These are phyloP conservation scores for Stictonetta naevosa DNA, from an alignment of 2,113 vertebrate species.

Conservation along the genomic window DNA sequence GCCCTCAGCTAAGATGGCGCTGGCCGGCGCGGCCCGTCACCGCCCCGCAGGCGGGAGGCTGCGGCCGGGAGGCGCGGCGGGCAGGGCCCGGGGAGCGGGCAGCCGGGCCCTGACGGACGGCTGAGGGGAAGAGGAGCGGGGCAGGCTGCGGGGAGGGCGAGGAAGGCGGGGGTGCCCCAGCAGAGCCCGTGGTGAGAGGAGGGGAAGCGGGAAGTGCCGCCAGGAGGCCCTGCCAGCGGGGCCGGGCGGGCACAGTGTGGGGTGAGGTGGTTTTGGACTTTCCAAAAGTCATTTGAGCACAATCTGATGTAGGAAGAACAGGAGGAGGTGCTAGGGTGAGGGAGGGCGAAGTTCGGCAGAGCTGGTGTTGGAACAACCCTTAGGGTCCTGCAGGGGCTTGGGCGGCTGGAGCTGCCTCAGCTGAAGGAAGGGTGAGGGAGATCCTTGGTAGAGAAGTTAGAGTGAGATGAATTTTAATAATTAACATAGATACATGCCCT, in stretches of 20 bases:
- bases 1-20: constrained; percentile 26
- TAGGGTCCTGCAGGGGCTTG: background rate
- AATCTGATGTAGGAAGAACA: too few species aligned
- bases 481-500: too few species aligned
- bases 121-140: background rate
- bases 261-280: too few species aligned
- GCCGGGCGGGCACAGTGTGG: accelerated
- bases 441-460: background rate
- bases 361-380: accelerated
- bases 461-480: too few species aligned
- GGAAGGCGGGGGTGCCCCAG: background rate
- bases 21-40: background rate
- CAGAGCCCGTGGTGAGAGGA: accelerated
- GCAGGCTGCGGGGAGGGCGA: accelerated
- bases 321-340: background rate
- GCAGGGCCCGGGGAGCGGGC: background rate
- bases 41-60: background rate
- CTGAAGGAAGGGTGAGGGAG: too few species aligned
- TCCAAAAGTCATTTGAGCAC: background rate
- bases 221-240: background rate
- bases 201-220: too few species aligned
- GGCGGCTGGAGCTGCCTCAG: too few species aligned
- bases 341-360: accelerated
- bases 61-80: background rate
- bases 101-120: accelerated